Base-by-base conservation (phyloP, 2,888 invertebrate genomes). In the Drosophila paucipuncta region DNA sequence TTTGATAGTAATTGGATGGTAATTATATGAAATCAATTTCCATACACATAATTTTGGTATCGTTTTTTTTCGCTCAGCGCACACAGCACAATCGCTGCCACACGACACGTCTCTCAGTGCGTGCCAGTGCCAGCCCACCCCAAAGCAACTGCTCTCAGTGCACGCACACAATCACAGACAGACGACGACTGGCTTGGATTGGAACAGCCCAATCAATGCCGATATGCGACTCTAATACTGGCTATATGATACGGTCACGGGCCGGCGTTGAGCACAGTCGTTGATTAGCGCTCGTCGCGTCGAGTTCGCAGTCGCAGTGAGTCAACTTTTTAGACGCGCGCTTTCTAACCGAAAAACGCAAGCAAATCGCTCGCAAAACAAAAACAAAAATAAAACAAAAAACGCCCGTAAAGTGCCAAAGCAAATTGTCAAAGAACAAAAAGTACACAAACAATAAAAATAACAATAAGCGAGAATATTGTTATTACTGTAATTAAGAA, bases 261-360 rank as follows among this genome's bases (percentile, higher is more conserved):
- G 60, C 74, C 61, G 72, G 75, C 68, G 47, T 66, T 68, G 79
- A 80, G 78, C 87, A 88, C 92, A 92, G 92, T 92, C 90, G 89
- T 85, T 83, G 82, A 87, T 89, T 86, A 87, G 90, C 85, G 85
- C 86, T 92, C 89, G 91, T 77, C 84, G 84, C 80, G 85, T 80
- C 72, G 74, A 77, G 75, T 66, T 77, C 72, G 79, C 73, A 68
- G 76, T 70, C 70, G 61, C 67, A 74, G 50, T 75, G 39, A 63
- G 22, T 63, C 33, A 39, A 39, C 57, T 63, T 73, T 79, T 70
- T 55, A 59, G 49, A 30, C 50, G 57, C 61, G 73, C 68, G 58
- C 25, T 43, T 66, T 30, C 22, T 10, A 50, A n/a, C 9, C 59
- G 43, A 18, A 28, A 49, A 57, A 57, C 57, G 57, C 30, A 58